Conservation (phyloP, 2,113 vertebrate species). For the Mormyrus iriodes region DNA sequence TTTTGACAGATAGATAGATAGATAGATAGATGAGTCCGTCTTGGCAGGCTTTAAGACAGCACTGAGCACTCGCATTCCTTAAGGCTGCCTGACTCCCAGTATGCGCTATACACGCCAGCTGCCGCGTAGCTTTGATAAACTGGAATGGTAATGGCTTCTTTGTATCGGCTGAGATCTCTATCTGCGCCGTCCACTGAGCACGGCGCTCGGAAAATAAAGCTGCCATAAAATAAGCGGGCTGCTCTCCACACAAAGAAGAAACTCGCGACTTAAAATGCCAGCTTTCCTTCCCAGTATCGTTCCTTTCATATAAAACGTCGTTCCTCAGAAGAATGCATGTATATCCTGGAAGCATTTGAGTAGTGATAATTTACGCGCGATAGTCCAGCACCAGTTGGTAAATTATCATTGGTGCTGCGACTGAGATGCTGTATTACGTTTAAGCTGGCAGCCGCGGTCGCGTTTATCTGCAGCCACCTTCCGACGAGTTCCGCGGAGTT, state of each 20-base stretch:
- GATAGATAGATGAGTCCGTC: neutral
- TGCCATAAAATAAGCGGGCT: neutral
- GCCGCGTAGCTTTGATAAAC: conserved; percentile 17
- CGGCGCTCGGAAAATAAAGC: neutral
- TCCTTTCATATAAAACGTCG: neutral
- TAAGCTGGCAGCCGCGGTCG: neutral
- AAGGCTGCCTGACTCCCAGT: neutral
- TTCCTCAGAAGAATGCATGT: neutral
- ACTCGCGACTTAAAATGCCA: neutral
- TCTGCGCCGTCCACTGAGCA: conserved; percentile 9
- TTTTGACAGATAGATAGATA: neutral
- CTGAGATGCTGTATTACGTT: neutral
- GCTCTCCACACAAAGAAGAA: neutral
- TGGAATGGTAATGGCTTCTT: conserved; percentile 22
- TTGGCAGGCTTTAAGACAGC: neutral
- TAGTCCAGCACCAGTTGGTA: neutral
- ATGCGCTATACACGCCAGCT: conserved; percentile 14
- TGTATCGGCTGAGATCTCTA: conserved; percentile 21
- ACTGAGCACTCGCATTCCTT: conserved; percentile 4
- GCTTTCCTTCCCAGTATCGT: neutral
- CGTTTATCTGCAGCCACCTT: neutral
- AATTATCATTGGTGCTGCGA: neutral
- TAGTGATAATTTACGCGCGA: neutral
- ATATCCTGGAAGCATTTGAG: neutral
- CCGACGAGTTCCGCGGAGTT: neutral